Percentiles rank a stretch among this genome's conserved stretches.
Conservation (phyloP, 2,113 vertebrate species). For the Pteropus alecto region DNA sequence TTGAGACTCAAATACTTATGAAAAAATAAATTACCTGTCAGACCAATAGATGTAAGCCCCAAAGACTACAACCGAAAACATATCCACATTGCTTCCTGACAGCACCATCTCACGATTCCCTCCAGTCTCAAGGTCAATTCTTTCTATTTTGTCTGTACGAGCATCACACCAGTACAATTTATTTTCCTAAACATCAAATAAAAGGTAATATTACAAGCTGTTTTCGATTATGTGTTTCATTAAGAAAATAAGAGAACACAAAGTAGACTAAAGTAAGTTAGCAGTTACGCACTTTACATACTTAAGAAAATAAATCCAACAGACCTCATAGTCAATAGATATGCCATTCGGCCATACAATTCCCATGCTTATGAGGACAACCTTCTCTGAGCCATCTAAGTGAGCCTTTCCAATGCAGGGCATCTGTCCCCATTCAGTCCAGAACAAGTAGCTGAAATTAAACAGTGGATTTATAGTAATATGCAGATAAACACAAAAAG, state of each 20-base stretch:
- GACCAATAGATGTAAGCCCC: slow-evolving; percentile 99
- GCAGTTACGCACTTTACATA: background rate
- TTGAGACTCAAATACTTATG: slow-evolving; percentile 86
- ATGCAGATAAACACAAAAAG: background rate
- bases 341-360: slow-evolving; percentile 97
- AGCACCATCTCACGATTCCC: slow-evolving; percentile 96
- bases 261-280: slow-evolving; percentile 53
- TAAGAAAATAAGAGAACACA: slow-evolving; percentile 68
- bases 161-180: slow-evolving; percentile 99
- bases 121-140: slow-evolving; percentile 98
- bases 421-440: slow-evolving; percentile 98
- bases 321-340: slow-evolving; percentile 97
- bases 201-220: slow-evolving; percentile 82
- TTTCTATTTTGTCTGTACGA: slow-evolving; percentile 99
- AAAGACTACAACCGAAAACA: slow-evolving; percentile 98
- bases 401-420: slow-evolving; percentile 95
- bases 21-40: slow-evolving; percentile 99
- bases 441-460: slow-evolving; percentile 93
- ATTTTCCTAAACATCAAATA: slow-evolving; percentile 95
- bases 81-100: slow-evolving; percentile 97
- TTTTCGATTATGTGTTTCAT: slow-evolving; percentile 77
- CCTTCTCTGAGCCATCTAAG: slow-evolving; percentile 95
- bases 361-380: slow-evolving; percentile 92
- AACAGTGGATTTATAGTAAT: slow-evolving; percentile 2
- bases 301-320: slow-evolving; percentile 55